A percentile compares a stretch with the other conserved stretches of the same genome.
These are phyloP conservation scores for Scolanthus callimorphus DNA, from an alignment of 92 coral and sea anemone species.

Conservation along the genomic window DNA sequence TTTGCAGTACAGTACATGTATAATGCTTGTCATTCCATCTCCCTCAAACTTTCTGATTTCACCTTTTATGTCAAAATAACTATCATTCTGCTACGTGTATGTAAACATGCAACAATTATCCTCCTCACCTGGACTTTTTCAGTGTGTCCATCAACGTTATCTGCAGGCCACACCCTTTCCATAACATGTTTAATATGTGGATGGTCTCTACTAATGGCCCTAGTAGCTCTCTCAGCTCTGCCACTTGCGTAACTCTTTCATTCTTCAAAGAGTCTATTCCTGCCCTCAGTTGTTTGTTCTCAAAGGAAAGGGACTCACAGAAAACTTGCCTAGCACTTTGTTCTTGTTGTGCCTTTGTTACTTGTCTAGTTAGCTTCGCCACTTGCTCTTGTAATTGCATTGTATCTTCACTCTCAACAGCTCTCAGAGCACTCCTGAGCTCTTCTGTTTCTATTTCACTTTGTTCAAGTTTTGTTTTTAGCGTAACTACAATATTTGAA, in stretches of 20 bases:
- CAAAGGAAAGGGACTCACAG: constrained; percentile 69
- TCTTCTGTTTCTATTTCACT: constrained; percentile 45
- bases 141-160: constrained; percentile 37
- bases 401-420: constrained; percentile 47
- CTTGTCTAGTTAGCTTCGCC: constrained; percentile 37
- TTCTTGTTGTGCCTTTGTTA: constrained; percentile 38
- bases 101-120: too few relatives aligned
- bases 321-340: constrained; percentile 71
- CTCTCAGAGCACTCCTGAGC: constrained; percentile 39
- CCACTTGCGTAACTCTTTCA: constrained; percentile 51
- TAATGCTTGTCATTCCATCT: too few relatives aligned
- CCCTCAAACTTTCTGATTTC: too few relatives aligned
- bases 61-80: too few relatives aligned
- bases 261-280: constrained; percentile 48
- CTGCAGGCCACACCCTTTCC: constrained; percentile 29
- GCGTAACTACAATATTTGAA: constrained; percentile 66
- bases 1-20: background rate
- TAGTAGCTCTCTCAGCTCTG: constrained; percentile 40
- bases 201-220: constrained; percentile 37
- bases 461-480: constrained; percentile 55
- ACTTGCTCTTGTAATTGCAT: constrained; percentile 50
- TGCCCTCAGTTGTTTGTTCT: constrained; percentile 59
- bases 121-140: constrained; percentile 18
- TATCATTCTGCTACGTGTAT: too few relatives aligned
- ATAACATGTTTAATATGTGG: constrained; percentile 56